Evolutionary conservation across 2,888 invertebrate genomes (phyloP).

Genomic region (Rapana venosa): DNA sequence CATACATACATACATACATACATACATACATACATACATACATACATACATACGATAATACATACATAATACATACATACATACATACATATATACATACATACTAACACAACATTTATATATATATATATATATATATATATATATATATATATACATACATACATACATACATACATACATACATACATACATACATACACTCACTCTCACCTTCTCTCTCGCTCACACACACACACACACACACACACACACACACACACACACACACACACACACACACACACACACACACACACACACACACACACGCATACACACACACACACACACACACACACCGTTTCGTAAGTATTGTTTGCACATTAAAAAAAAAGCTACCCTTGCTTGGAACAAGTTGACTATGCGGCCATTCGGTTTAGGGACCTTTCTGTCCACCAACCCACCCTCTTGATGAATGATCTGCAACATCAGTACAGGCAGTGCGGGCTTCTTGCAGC

Average conservation of each 20-base stretch:
- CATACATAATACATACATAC: too few species aligned
- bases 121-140: background rate
- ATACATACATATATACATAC: background rate
- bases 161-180: background rate
- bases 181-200: background rate
- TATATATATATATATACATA: background rate
- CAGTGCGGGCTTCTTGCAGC: too few species aligned
- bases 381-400: too few species aligned
- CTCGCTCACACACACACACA: background rate
- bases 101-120: background rate
- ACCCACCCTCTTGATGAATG: too few species aligned
- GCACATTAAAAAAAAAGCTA: too few species aligned
- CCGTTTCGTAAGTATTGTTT: too few species aligned
- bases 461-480: too few species aligned
- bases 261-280: background rate
- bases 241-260: background rate
- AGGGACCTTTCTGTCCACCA: too few species aligned
- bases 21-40: background rate
- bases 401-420: too few species aligned
- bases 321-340: conserved; percentile 10
- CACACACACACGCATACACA: background rate
- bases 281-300: conserved; percentile 21
- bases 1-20: background rate
- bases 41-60: background rate
- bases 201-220: background rate